Evolutionary conservation across 2,888 invertebrate genomes (phyloP).

Genomic region (Hecatera dysodea): DNA sequence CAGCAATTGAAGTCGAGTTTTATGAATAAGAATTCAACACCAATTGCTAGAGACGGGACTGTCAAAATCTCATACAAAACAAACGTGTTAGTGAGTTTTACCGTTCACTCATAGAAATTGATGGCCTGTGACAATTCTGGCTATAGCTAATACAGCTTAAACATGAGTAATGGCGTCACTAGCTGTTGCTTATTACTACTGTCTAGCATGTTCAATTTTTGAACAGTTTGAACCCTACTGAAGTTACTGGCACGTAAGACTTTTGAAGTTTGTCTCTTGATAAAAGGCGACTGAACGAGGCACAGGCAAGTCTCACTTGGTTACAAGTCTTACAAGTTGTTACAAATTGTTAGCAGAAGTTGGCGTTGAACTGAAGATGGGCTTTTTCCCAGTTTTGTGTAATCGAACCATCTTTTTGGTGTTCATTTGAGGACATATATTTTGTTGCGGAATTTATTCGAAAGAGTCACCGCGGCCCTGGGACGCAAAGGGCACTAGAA

Average conservation of each 20-base stretch:
- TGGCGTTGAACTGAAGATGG: constrained; percentile 15
- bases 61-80: no score
- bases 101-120: no score
- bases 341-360: constrained; percentile 24
- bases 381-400: constrained; percentile 29
- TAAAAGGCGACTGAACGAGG: background rate
- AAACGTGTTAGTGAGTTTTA: no score
- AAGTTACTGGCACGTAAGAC: background rate
- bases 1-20: no score
- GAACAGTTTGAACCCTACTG: background rate
- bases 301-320: background rate
- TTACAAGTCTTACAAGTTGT: constrained; percentile 11
- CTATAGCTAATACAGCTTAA: no score
- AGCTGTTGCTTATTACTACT: background rate
- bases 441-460: no score
- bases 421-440: background rate
- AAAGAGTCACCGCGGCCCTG: no score
- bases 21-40: no score
- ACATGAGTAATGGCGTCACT: background rate
- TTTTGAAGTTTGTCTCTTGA: background rate
- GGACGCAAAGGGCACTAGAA: no score
- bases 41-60: no score
- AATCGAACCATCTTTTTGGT: background rate
- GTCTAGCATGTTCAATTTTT: background rate
- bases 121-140: no score